A percentile compares a stretch with the other conserved stretches of the same genome.
These are phyloP conservation scores for Plagodis dolabraria DNA, from an alignment of 2,888 invertebrate species.

Conservation along the genomic window DNA sequence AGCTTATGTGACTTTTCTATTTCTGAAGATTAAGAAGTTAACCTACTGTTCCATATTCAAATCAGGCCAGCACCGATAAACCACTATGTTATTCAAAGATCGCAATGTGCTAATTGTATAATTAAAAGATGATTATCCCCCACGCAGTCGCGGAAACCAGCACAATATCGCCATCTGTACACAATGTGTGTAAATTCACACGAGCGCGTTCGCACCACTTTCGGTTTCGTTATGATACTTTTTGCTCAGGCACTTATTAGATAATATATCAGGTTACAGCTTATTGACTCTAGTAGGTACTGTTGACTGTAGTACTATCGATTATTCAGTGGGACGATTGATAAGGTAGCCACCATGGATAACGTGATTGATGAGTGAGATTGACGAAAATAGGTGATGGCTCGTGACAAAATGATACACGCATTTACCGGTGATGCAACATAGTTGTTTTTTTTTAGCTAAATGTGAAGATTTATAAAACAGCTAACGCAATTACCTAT, in stretches of 20 bases:
- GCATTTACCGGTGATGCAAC: too few relatives aligned
- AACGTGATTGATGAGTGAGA: slow-evolving; percentile 9
- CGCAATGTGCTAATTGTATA: not conserved
- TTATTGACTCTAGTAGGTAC: slow-evolving; percentile 12
- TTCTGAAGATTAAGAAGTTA: too few relatives aligned
- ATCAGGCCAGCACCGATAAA: too few relatives aligned
- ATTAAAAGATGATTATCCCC: not conserved
- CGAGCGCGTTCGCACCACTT: slow-evolving; percentile 70
- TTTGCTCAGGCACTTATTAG: slow-evolving; percentile 37
- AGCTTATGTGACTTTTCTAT: too few relatives aligned
- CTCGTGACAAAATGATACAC: too few relatives aligned
- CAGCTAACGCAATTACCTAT: too few relatives aligned
- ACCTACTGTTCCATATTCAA: too few relatives aligned
- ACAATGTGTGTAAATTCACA: slow-evolving; percentile 68
- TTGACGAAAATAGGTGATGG: not conserved
- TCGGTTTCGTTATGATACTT: slow-evolving; percentile 61
- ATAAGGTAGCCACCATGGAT: not conserved
- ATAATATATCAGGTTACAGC: slow-evolving; percentile 38
- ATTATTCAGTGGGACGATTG: too few relatives aligned
- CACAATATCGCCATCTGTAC: slow-evolving; percentile 48
- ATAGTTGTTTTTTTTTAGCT: too few relatives aligned
- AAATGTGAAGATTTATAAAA: too few relatives aligned
- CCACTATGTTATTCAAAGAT: too few relatives aligned
- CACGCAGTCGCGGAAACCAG: slow-evolving; percentile 19
- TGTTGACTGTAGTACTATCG: not conserved